A percentile compares a stretch with the other conserved stretches of the same genome.
Conservation (phyloP, 2,797 vertebrate genomes). For the Chromobotia macracanthus region DNA sequence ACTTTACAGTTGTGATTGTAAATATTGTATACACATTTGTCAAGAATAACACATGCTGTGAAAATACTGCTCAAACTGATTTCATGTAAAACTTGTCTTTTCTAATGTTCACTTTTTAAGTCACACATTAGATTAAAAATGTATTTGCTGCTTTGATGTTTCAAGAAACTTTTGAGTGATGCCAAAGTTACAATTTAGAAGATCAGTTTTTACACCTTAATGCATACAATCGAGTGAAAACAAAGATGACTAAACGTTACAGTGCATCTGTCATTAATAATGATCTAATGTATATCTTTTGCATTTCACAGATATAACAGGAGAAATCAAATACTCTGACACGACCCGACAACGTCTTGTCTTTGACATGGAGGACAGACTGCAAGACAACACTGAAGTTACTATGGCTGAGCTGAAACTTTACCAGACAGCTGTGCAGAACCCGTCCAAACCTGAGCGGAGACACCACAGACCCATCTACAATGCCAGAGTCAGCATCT, state of each 20-base stretch:
- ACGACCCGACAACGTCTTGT: conserved; percentile 72
- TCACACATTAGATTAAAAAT: no score
- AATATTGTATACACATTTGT: no score
- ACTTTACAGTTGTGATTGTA: no score
- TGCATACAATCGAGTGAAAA: background rate
- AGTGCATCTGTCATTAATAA: background rate
- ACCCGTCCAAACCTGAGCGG: conserved; percentile 59
- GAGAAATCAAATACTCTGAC: conserved; percentile 73
- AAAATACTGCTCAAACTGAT: no score
- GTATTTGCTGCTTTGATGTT: no score
- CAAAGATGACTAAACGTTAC: background rate
- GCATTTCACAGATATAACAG: conserved; percentile 67
- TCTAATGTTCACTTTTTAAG: no score
- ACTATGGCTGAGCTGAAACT: conserved; percentile 84
- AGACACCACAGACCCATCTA: conserved; percentile 68
- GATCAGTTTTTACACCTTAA: no score
- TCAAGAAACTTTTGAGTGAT: no score
- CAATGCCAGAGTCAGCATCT: conserved; percentile 80
- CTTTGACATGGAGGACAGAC: conserved; percentile 80
- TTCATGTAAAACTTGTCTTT: no score
- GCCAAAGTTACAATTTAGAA: no score
- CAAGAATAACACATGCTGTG: no score
- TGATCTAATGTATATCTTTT: background rate
- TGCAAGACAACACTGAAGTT: conserved; percentile 81
- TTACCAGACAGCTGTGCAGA: conserved; percentile 77